Base-by-base conservation (phyloP, 2,888 invertebrate genomes). In the Smittia aterrima region DNA sequence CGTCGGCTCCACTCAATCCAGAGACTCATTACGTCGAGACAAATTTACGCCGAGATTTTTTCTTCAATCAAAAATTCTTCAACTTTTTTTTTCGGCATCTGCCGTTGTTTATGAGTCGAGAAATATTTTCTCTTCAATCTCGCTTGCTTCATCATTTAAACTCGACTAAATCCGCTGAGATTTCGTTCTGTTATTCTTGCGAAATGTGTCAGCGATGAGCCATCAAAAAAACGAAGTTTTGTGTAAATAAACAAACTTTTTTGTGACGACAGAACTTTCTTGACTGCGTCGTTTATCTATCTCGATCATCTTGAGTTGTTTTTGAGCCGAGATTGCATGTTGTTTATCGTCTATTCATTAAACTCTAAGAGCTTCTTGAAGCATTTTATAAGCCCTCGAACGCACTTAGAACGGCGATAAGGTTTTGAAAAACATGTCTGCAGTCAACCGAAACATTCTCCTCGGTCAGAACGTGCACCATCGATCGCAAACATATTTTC, bases 91-190 rank as follows among this genome's bases (percentile, higher is more conserved):
- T 47, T 7, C 13, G 58, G 58, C 58, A 58, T 58, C 58, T 58
- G 58, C 58, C n/a, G 58, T 58, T 58, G 3, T 58, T 58, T 58
- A 58, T 58, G 58, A 58, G 22, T 58, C n/a, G 22, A 22, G 47
- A n/a, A 47, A 11, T 47, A 47, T 47, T 47, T 47, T 47, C n/a
- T n/a, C 11, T 47, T 47, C 47, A 47, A 47, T 47, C 47, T n/a
- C 47, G 16, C 13, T 47, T n/a, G 47, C 47, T 11, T 47, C 11
- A 47, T n/a, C 58, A 58, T 58, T 58, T 58, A 58, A 58, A 58
- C 9, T 58, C 58, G 13, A 6, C 4, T 58, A 58, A 58, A 58
- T 58, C 58, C 7, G 47, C 47, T 47, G 47, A 4, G 47, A 47
- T 47, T 47, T 47, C 16, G 47, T 47, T 47, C 3, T 11, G 2